A percentile compares a stretch with the other conserved stretches of the same genome.
phyloP scores from a whole-genome alignment of 2,888 invertebrate genomes.

The Thyatira batis region DNA sequence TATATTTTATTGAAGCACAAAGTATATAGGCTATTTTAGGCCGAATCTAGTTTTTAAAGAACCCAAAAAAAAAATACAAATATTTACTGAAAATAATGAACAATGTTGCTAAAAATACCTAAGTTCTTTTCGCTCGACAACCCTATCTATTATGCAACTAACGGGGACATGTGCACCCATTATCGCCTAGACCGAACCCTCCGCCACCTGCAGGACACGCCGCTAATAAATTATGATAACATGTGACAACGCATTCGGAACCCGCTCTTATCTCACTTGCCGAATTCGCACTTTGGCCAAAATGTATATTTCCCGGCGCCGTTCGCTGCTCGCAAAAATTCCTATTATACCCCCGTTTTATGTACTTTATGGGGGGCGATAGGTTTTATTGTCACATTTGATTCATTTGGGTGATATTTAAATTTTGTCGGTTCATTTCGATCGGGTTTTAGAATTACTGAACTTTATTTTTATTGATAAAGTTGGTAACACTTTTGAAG shows the following conservation, averaged over 20 bases:
- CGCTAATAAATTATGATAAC: conserved; percentile 43
- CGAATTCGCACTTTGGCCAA: conserved; percentile 47
- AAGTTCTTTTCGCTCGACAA: neutral
- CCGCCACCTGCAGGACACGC: conserved; percentile 42
- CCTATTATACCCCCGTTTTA: neutral
- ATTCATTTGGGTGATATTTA: neutral
- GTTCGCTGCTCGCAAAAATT: conserved; percentile 32
- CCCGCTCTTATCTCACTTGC: conserved; percentile 50
- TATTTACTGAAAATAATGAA: too few species aligned
- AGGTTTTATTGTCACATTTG: conserved; percentile 2
- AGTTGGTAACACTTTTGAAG: neutral
- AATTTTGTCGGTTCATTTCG: neutral
- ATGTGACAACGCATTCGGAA: conserved; percentile 36
- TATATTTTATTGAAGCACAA: too few species aligned
- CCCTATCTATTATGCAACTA: neutral
- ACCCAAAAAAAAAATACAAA: too few species aligned
- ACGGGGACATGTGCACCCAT: neutral
- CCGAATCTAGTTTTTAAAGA: too few species aligned
- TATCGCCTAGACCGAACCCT: neutral
- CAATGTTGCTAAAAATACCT: too few species aligned
- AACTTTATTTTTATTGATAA: neutral
- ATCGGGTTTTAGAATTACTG: neutral
- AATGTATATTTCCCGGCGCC: conserved; percentile 54
- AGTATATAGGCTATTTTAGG: too few species aligned
- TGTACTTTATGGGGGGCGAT: neutral